Percentiles rank a stretch among this genome's conserved stretches.
phyloP scores from a whole-genome alignment of 2,797 vertebrate genomes.

The Rhynchonycteris naso region DNA sequence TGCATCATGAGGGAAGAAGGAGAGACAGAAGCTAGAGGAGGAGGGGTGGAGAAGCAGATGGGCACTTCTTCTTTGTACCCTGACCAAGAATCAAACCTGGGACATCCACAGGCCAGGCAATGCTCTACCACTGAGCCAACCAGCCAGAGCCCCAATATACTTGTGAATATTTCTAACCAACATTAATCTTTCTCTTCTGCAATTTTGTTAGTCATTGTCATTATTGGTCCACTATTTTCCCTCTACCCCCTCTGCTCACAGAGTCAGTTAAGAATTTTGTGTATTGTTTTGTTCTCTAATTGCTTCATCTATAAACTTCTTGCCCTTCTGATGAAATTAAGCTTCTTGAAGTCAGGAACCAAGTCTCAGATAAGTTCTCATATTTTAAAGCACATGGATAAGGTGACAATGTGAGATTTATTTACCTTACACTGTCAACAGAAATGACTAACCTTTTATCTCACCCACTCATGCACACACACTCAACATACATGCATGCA shows the following conservation, averaged over 20 bases:
- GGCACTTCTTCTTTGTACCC: too few species aligned
- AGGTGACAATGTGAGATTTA: not conserved
- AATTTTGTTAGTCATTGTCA: not conserved
- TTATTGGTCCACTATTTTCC: not conserved
- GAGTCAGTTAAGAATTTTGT: not conserved
- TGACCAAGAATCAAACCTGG: too few species aligned
- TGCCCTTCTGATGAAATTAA: not conserved
- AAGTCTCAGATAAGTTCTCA: not conserved
- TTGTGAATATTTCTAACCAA: not conserved
- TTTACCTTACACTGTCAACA: not conserved
- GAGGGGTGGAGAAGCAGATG: too few species aligned
- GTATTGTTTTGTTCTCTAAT: not conserved
- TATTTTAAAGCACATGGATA: not conserved
- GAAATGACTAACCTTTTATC: not conserved
- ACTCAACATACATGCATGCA: not conserved
- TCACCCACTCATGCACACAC: not conserved
- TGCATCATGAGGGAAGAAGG: too few species aligned
- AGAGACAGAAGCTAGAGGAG: too few species aligned
- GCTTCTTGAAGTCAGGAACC: not conserved
- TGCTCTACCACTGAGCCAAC: too few species aligned
- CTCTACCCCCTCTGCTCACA: not conserved
- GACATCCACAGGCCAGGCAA: too few species aligned
- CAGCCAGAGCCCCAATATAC: too few species aligned
- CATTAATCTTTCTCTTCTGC: not conserved
- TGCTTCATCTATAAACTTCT: not conserved